Base-by-base conservation (phyloP, 1,140 invertebrate genomes). In the Cecropterus lyciades region DNA sequence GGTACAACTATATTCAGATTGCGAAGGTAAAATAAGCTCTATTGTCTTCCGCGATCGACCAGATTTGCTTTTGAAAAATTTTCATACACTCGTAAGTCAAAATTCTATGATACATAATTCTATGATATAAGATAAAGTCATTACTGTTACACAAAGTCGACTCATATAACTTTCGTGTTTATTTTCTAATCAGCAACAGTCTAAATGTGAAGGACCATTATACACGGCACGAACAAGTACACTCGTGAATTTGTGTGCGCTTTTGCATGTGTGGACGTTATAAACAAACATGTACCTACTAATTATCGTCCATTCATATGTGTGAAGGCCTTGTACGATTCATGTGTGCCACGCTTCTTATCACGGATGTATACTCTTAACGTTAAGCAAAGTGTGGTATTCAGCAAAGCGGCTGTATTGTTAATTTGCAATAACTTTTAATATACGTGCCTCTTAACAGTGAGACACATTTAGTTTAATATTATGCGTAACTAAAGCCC, bases 251-350 rank as follows among this genome's bases (percentile, higher is more conserved):
- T 62, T 75, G 70, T 77, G 69, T 72, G 72, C 68, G 65, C 65
- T 62, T 51, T 42, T 65, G 63, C 51, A 55, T 72, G 72, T 81
- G 73, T 76, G 80, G 75, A 82, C 77, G 77, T 80, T 82, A 82
- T 80, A 87, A 86, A 88, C 82, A 82, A 82, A 84, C 73, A 79
- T 74, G 75, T 79, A 84, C n/a, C n/a, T n/a, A n/a, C 78, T 83
- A 89, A 89, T 89, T 89, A 91, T 84, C 85, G 82, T 85, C 74
- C 80, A 87, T 87, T 87, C 86, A 85, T 73, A 77, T 84, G 82
- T 85, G 80, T 82, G 74, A 76, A 84, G 85, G 76, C 80, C 85
- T 80, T 70, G 79, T 67, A 59, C 20, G 67, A 72, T 80, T 67
- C 67, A 71, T 79, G 80, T 81, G 77, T 80, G 70, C 66, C 70